Evolutionary conservation across 2,888 invertebrate species (phyloP), one percentile per base, ranked within the genome.

Genomic region (Agrotis segetum): DNA sequence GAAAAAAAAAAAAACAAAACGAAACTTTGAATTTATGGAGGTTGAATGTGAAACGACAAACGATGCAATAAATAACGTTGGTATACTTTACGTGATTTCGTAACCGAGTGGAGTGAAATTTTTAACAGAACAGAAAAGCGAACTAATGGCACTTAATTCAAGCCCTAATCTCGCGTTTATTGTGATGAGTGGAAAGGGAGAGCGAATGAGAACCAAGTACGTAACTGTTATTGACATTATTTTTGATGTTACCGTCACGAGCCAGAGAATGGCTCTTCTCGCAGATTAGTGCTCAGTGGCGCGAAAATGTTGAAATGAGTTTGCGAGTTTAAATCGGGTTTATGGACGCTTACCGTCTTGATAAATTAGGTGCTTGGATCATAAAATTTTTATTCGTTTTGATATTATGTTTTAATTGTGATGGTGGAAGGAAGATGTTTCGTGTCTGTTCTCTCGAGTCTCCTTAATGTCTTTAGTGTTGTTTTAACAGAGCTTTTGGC

Each of bases 171-270:
- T 83, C 80, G 75, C 82, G 69, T 83, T 86, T 83, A 87, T 84
- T 84, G 83, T 85, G 84, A 87, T 85, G 84, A 86, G 83, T 85
- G 86, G 85, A 82, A 79, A 87, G 86, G 82, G 84, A 88, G 84
- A 34, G n/a, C 34, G 34, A 86, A 85, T 76, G 77, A 81, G 74
- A 84, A 81, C 80, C 76, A 82, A 83, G 83, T 83, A 77, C 80
- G 70, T 80, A 85, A 86, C 85, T 85, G 85, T 86, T 88, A 87
- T 89, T 85, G 88, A 86, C 86, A 85, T 88, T 86, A 89, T 88
- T 88, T 89, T 86, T 88, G 86, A 88, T 89, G 87, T 88, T 85
- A 82, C 83, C 80, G 88, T 90, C 87, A 87, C 84, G 82, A 85
- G 67, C 83, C 81, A 79, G 76, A 77, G 75, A 87, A 87, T 84